Conservation (phyloP, 2,888 invertebrate genomes). For the Byasa hedistus region DNA sequence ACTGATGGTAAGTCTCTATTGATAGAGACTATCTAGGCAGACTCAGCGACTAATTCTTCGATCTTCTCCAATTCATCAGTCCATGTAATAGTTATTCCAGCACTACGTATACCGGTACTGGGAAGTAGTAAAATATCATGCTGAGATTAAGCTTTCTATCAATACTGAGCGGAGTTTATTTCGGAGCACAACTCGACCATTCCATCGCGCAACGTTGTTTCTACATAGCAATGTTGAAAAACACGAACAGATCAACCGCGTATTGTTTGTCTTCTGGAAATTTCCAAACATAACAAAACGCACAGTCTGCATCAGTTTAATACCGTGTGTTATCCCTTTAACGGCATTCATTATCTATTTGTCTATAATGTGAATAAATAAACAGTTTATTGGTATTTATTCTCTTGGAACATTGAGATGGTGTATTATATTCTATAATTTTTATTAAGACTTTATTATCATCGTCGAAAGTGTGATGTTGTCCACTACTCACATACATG, state of each 20-base stretch:
- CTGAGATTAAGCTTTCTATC: constrained; percentile 15
- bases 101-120: background rate
- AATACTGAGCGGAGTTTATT: constrained; percentile 15
- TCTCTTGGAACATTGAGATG: too few relatives aligned
- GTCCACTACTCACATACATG: too few relatives aligned
- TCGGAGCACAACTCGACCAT: constrained; percentile 17
- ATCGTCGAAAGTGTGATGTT: too few relatives aligned
- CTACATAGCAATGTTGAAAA: constrained; percentile 46
- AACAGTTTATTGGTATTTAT: too few relatives aligned
- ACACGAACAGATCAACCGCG: constrained; percentile 43
- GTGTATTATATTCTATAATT: too few relatives aligned
- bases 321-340: constrained; percentile 5
- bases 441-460: too few relatives aligned
- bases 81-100: too few relatives aligned
- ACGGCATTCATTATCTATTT: background rate
- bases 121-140: constrained; percentile 5
- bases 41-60: too few relatives aligned
- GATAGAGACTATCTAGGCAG: too few relatives aligned
- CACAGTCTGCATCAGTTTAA: constrained; percentile 27
- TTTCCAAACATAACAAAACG: constrained; percentile 61
- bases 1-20: too few relatives aligned
- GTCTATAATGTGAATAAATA: too few relatives aligned
- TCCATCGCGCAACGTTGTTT: constrained; percentile 12
- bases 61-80: too few relatives aligned
- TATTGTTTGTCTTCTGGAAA: constrained; percentile 64